Base-by-base conservation (phyloP, 2,113 vertebrate genomes). In the Leptodactylus fuscus region DNA sequence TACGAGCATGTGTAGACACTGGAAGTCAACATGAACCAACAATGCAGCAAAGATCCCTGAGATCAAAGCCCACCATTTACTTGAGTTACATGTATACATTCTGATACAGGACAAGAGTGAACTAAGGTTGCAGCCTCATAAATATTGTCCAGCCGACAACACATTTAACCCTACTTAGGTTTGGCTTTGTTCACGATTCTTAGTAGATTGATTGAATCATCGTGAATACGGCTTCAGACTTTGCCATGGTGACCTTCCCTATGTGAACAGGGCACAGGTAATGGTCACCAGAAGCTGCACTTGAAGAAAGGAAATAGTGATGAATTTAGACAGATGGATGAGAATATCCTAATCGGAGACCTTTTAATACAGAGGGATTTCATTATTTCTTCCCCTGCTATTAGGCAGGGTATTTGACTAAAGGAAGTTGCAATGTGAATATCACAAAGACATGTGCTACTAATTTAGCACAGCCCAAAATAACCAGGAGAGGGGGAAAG, bases 401-500 rank as follows among this genome's bases (percentile, higher is more conserved):
- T 86, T 86, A 86, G 65, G 84, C 49, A 16, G 70, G 48, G 84
- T 46, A 67, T 86, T 86, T 81, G 77, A 86, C 84, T 86, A 86
- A 86, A 86, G 84, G 84, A 86, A 86, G 84, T 71, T 81, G 84
- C 60, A 86, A 86, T 86, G 84, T 81, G 84, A 86, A 81, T 77
- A 86, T 86, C 84, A 86, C 76, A 60, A 67, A 81, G 84, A 86
- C 84, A 86, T 86, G 77, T 86, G 84, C 84, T 86, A 86, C 84
- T 86, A 86, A 86, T 86, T 86, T 86, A 81, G 76, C 51, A 34
- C 84, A 86, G 77, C 84, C 67, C 65, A 86, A 86, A 86, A 86
- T 86, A 92, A 91, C 89, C 81, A 53, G 67, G 55, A 82, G 87
- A 49, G 79, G 51, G 84, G 76, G 38, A 32, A 73, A 88, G 82